Base-by-base conservation (phyloP, 2,797 vertebrate genomes). In the Astyanax mexicanus region DNA sequence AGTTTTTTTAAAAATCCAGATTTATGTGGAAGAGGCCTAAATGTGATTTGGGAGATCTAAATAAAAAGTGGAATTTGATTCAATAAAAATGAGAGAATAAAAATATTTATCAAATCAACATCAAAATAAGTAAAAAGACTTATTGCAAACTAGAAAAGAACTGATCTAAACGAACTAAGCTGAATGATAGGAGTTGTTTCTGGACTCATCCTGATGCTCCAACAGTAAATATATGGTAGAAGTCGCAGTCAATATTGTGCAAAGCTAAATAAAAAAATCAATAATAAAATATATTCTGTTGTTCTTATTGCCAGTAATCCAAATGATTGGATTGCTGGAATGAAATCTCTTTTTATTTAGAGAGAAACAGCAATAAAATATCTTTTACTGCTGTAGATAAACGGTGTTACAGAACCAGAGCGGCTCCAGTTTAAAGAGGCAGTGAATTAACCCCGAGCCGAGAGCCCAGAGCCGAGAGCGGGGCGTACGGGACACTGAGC, bases 361-460 rank as follows among this genome's bases (percentile, higher is more conserved):
- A 82, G 82, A 85, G 80, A 88, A 94, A 90, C 86, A 88, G 86
- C 90, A 86, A 87, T 93, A 93, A 94, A 92, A 84, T 83, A 75
- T 83, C 78, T 77, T 89, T 94, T 93, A 95, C 91, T 91, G 89
- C 86, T 85, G 61, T 82, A 73, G 77, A 42, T 38, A 40, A 71
- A 74, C 47, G 11, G 29, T 44, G 79, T 79, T 40, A 52, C 10
- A 21, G 38, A 57, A 23, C n/a, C 79, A 45, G 54, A 42, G 52
- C 54, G 62, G 44, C 38, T 73, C 72, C 35, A 54, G 42, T 58
- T 72, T 45, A 75, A 81, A 69, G n/a, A 55, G 23, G 49, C 3
- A 38, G 9, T 61, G 65, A 77, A 54, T 45, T 21, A 19, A 47
- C n/a, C 47, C 37, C 64, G 29, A 72, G 13, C n/a, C n/a, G n/a